Base-by-base conservation (phyloP, 2,888 invertebrate genomes). In the Metellina segmentata region DNA sequence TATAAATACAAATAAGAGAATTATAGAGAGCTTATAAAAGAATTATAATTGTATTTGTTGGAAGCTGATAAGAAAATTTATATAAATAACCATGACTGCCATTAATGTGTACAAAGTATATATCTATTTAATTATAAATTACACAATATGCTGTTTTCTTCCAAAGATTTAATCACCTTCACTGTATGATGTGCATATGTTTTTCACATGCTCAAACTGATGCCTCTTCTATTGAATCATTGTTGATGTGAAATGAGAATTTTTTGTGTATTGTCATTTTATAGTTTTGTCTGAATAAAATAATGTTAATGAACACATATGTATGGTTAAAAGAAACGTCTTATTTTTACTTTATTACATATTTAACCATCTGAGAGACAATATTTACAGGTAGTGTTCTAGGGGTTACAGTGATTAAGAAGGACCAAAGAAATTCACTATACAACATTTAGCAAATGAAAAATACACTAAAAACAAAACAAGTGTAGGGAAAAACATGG, bases 1-100 rank as follows among this genome's bases (percentile, higher is more conserved):
- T 61, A 16, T 61, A 61, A 61, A 61, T 61, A 61, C 6, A 61
- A 61, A 61, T 9, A 61, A 61, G 16, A 61, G 20, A 61, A 53
- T 34, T 16, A 69, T 61, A 79, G 53, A 79, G 79, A 79, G 79
- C 79, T 79, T 79, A 79, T 79, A 16, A 79, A 61, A 9, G 20
- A 61, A 7, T 34, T 61, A 8, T 53, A 61, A 48, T 13, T 79
- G 53, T 11, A 20, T 77, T 8, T 72, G 77, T 79, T 61, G 20
- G 34, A 11, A 79, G 7, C 16, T 53, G 53, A 34, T 77, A 77
- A n/a, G n/a, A 79, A 79, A 61, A 79, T 79, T 61, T 79, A 79
- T 79, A 79, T 20, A 79, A 77, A 77, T 77, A 7, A 9, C 48
- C 34, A 79, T 79, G 61, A 69, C 79, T 79, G 79, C 79, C 79